Percentiles rank a stretch among this genome's conserved stretches.
These are phyloP conservation scores for Pluvianellus socialis DNA, from an alignment of 2,113 vertebrate species.

Conservation along the genomic window DNA sequence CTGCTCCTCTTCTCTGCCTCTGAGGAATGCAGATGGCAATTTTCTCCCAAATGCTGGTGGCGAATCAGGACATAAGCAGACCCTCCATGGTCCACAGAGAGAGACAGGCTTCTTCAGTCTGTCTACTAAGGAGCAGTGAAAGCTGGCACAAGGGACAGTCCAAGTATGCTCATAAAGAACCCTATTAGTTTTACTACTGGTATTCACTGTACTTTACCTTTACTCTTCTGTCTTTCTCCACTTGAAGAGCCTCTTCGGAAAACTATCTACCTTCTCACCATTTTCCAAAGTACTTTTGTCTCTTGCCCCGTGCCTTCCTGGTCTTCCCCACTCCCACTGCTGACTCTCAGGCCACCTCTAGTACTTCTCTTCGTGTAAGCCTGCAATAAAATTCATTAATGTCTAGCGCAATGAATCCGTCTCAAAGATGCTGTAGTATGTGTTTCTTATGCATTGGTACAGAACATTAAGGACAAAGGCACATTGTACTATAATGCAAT, in stretches of 20 bases:
- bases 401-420: background rate
- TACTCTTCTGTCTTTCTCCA: background rate
- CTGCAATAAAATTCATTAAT: background rate
- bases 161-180: background rate
- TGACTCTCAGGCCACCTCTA: background rate
- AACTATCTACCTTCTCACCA: background rate
- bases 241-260: background rate
- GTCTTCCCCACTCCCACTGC: background rate
- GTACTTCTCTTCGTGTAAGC: background rate
- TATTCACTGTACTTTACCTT: background rate
- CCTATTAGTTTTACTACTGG: background rate
- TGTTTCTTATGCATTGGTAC: background rate
- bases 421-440: background rate
- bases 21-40: background rate
- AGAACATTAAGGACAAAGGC: background rate
- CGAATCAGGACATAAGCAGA: background rate
- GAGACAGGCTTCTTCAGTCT: background rate
- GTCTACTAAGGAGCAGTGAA: background rate
- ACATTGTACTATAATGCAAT: background rate
- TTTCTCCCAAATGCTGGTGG: background rate
- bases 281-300: background rate
- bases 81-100: background rate
- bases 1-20: background rate
- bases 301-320: background rate
- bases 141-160: background rate